Evolutionary conservation across 2,888 invertebrate species (phyloP).

Genomic region (Hypercompe scribonia): DNA sequence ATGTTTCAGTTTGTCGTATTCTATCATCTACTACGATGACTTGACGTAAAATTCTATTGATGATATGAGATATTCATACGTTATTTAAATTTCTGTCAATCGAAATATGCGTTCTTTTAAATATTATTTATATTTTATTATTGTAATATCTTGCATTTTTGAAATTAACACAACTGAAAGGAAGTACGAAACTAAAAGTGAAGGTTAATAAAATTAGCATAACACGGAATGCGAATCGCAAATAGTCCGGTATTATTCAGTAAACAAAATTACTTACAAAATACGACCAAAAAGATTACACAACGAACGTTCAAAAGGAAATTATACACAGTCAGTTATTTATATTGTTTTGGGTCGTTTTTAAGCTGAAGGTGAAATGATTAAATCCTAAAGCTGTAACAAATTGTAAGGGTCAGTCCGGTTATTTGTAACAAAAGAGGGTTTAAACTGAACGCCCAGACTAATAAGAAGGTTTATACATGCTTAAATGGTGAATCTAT

Average conservation of each 20-base stretch:
- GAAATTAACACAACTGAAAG: neutral
- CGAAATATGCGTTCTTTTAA: neutral
- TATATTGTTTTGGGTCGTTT: slow-evolving; percentile 42
- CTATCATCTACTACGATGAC: too few relatives aligned
- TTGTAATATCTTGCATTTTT: neutral
- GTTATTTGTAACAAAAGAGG: slow-evolving; percentile 47
- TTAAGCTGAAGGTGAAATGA: slow-evolving; percentile 48
- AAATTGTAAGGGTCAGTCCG: slow-evolving; percentile 50
- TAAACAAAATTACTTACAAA: slow-evolving; percentile 4
- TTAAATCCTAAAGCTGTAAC: slow-evolving; percentile 48
- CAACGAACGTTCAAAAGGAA: slow-evolving; percentile 17
- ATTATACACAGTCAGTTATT: slow-evolving; percentile 41
- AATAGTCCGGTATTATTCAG: neutral
- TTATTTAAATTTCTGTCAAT: neutral
- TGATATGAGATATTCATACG: too few relatives aligned
- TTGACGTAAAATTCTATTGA: too few relatives aligned
- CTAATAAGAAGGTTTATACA: slow-evolving; percentile 33
- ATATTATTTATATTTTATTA: neutral
- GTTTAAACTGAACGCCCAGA: slow-evolving; percentile 34
- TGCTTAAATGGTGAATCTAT: neutral
- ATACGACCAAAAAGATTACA: slow-evolving; percentile 16
- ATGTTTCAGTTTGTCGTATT: too few relatives aligned
- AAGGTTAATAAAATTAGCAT: slow-evolving; percentile 4
- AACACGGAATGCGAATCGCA: neutral
- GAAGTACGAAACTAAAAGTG: neutral